Conservation (phyloP, 2,888 invertebrate genomes). For the Chromoteleia sp. region DNA sequence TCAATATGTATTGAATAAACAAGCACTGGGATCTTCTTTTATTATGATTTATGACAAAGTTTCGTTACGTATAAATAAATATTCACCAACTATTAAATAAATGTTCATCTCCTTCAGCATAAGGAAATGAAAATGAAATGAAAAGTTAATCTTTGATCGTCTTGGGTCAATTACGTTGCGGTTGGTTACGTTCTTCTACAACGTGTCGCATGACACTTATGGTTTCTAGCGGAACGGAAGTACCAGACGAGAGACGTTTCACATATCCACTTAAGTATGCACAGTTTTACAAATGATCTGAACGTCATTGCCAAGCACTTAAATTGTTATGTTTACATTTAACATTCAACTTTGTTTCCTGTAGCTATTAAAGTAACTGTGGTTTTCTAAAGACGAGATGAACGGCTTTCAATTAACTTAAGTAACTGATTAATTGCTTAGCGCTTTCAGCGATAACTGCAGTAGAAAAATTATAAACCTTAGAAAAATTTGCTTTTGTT, state of each 20-base stretch:
- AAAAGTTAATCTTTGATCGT: not conserved
- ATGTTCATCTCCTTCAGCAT: not conserved
- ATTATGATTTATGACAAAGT: no score
- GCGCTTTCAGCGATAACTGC: no score
- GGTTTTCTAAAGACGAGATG: no score
- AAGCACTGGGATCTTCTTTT: no score
- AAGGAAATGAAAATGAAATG: slow-evolving; percentile 26
- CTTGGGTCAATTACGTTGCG: slow-evolving; percentile 9
- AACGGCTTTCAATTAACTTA: no score
- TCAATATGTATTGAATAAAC: no score
- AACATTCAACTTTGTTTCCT: not conserved
- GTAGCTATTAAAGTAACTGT: not conserved
- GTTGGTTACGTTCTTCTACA: slow-evolving; percentile 11
- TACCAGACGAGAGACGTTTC: not conserved
- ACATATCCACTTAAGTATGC: not conserved
- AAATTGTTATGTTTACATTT: not conserved
- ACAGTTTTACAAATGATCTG: not conserved
- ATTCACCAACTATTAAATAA: not conserved
- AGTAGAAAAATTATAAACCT: no score
- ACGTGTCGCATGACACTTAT: slow-evolving; percentile 11
- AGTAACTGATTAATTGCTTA: no score
- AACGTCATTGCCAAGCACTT: slow-evolving; percentile 1
- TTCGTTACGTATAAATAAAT: no score
- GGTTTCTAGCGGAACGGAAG: slow-evolving; percentile 29
- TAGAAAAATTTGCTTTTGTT: no score